phyloP scores from a whole-genome alignment of 1,140 invertebrate species.

The Rhopalosiphum padi region DNA sequence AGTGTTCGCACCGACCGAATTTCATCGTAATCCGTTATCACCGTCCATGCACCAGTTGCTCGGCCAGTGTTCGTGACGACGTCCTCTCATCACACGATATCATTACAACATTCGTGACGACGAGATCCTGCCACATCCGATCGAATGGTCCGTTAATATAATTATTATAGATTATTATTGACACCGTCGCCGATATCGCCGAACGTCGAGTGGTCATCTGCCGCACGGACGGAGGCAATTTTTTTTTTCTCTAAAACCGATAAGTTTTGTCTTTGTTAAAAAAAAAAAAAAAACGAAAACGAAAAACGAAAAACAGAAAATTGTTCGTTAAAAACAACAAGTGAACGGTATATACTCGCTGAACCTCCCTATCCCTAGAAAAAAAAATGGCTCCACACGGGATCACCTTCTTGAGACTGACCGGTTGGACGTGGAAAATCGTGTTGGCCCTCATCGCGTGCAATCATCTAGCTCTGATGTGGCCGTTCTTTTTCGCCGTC shows the following conservation, averaged over 20 bases:
- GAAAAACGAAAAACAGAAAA: too few relatives aligned
- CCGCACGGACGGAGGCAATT: not conserved
- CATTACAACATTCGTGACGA: too few relatives aligned
- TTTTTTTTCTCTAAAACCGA: not conserved
- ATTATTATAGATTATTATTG: not conserved
- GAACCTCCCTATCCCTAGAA: too few relatives aligned
- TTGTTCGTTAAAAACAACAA: not conserved
- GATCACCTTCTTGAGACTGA: not conserved
- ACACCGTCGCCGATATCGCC: not conserved
- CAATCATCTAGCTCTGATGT: conserved; percentile 28
- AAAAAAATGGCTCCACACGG: not conserved
- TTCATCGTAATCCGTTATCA: not conserved
- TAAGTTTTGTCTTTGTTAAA: too few relatives aligned
- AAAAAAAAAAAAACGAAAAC: not conserved
- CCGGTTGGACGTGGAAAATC: conserved; percentile 43
- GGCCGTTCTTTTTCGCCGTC: conserved; percentile 27
- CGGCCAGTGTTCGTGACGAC: too few relatives aligned
- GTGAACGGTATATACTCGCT: not conserved
- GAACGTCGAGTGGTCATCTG: not conserved
- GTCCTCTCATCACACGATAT: too few relatives aligned
- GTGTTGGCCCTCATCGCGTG: conserved; percentile 18
- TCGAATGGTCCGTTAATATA: not conserved
- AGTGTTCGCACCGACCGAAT: not conserved
- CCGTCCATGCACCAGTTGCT: too few relatives aligned
- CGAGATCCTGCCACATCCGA: not conserved